These are phyloP conservation scores for Clusia tigrina DNA, from an alignment of 2,888 invertebrate genomes.

Conservation along the genomic window DNA sequence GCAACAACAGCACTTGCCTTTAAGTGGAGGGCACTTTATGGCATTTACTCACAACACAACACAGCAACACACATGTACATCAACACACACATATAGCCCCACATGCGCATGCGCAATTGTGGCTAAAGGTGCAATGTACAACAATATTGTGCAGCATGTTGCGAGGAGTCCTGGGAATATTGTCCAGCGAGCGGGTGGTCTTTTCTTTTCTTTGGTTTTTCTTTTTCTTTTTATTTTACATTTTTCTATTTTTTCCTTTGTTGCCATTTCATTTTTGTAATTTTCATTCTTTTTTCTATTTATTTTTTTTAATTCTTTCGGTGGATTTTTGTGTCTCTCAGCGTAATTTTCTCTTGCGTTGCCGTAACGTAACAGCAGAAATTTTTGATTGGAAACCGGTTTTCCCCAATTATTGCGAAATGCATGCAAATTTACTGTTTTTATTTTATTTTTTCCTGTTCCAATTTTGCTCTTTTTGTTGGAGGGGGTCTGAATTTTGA, in stretches of 20 bases:
- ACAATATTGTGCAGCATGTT: slow-evolving; percentile 30
- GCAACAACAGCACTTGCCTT: neutral
- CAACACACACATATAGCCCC: neutral
- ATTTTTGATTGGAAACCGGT: slow-evolving; percentile 17
- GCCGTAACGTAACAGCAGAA: neutral
- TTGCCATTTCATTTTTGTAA: too few relatives aligned
- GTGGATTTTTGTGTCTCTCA: too few relatives aligned
- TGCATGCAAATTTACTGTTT: slow-evolving; percentile 34
- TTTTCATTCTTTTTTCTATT: neutral
- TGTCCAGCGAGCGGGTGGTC: slow-evolving; percentile 17
- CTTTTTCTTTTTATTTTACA: neutral
- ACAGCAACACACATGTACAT: too few relatives aligned
- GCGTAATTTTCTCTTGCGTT: neutral
- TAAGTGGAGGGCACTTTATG: neutral
- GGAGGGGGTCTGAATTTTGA: slow-evolving; percentile 31
- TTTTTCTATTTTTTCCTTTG: slow-evolving; percentile 6
- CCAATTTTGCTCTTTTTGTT: too few relatives aligned
- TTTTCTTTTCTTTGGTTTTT: neutral
- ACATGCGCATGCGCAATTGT: slow-evolving; percentile 32
- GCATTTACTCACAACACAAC: neutral
- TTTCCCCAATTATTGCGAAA: slow-evolving; percentile 39
- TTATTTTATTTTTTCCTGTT: too few relatives aligned
- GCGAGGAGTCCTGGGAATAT: slow-evolving; percentile 37
- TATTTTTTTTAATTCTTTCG: neutral
- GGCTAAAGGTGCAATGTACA: slow-evolving; percentile 21